These are phyloP conservation scores for Allolobophora icterica DNA, from an alignment of 2,888 invertebrate species.

Conservation along the genomic window DNA sequence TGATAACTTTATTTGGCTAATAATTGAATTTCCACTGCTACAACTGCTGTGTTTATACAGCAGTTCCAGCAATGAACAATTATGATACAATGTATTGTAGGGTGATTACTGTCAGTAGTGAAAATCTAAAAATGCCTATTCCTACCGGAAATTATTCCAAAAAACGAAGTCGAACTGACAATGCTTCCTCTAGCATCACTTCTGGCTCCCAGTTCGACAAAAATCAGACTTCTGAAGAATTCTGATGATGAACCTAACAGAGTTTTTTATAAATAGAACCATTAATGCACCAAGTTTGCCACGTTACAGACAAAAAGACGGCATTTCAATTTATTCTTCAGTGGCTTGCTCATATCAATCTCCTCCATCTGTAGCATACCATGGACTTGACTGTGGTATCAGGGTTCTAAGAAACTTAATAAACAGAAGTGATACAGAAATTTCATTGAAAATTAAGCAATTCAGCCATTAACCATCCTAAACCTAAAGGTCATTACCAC, in stretches of 20 bases:
- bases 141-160: conserved; percentile 62
- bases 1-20: not conserved
- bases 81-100: not conserved
- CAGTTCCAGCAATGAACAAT: not conserved
- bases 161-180: conserved; percentile 46
- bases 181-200: conserved; percentile 38
- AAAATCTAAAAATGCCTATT: not conserved
- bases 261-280: not conserved
- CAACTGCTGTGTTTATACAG: not conserved
- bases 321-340: not conserved
- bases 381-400: too few relatives aligned
- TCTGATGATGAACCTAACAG: not conserved
- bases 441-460: too few relatives aligned
- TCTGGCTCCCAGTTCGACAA: conserved; percentile 55
- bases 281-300: not conserved
- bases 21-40: not conserved
- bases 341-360: too few relatives aligned
- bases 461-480: too few relatives aligned
- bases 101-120: not conserved
- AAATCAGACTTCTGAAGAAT: conserved; percentile 41
- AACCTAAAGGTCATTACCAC: too few relatives aligned
- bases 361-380: too few relatives aligned
- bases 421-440: too few relatives aligned
- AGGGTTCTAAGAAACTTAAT: too few relatives aligned
- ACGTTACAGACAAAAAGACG: not conserved